Base-by-base conservation (phyloP, 92 coral and sea anemone genomes). In the Scolanthus callimorphus region DNA sequence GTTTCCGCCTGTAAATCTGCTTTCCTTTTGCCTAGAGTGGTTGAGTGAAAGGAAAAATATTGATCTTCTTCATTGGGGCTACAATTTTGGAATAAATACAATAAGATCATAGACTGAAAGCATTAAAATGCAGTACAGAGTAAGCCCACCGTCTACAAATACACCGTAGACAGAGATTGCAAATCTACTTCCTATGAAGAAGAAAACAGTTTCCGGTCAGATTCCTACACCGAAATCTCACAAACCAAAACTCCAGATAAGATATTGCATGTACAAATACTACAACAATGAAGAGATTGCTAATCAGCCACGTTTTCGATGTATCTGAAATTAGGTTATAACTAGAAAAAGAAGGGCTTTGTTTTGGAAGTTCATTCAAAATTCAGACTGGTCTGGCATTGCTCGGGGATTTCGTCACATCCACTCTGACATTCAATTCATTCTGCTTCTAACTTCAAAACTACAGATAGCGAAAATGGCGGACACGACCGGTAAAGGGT, bases 401-500 rank as follows among this genome's bases (percentile, higher is more conserved):
- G 58, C 68, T 62, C 55, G 67, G 44, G 44, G 51, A 69, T 74
- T 74, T 86, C 82, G 83, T 78, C 83, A 83, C 70, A 69, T 61
- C 6, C 4, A 57, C 26, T 27, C 45, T 55, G 43, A 34, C 41
- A 34, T 34, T 34, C 41, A 6, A 6, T 34, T 15, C 15, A 34
- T 34, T 15, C 15, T n/a, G n/a, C n/a, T n/a, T n/a, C n/a, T n/a
- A n/a, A n/a, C n/a, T n/a, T n/a, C n/a, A n/a, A n/a, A n/a, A n/a
- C n/a, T n/a, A n/a, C n/a, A n/a, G n/a, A n/a, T n/a, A n/a, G n/a
- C n/a, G n/a, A 41, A 55, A 27, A 67, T 65, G 53, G 63, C 63
- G 44, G 25, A 45, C 65, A 21, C 1, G 15, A 17, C 2, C 20
- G 27, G 11, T 28, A 22, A 25, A 29, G n/a, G n/a, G n/a, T n/a